These are phyloP conservation scores for Bombus sibiricus DNA, from an alignment of 1,140 invertebrate species.

Conservation along the genomic window DNA sequence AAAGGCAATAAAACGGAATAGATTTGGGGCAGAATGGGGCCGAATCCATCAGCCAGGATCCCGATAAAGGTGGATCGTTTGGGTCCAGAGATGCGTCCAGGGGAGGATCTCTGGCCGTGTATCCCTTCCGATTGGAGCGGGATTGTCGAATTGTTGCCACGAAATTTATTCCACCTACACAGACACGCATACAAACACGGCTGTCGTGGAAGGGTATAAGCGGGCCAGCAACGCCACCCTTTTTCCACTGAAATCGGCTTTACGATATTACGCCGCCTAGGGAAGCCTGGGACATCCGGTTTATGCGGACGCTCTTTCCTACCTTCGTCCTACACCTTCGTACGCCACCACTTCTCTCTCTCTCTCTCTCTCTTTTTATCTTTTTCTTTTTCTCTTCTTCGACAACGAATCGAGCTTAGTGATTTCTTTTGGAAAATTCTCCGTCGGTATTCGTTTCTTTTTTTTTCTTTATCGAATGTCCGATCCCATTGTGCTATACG, in stretches of 20 bases:
- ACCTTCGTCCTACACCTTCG: neutral
- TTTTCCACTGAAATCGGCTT: conserved; percentile 69
- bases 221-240: conserved; percentile 39
- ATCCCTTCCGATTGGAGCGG: conserved; percentile 64
- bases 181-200: conserved; percentile 42
- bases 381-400: neutral
- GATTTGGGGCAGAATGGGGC: conserved; percentile 73
- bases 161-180: conserved; percentile 73
- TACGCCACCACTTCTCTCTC: neutral
- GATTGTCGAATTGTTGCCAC: conserved; percentile 73
- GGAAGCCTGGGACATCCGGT: conserved; percentile 59
- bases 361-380: neutral
- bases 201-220: conserved; percentile 45
- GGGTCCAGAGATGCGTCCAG: conserved; percentile 53
- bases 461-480: neutral
- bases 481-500: neutral
- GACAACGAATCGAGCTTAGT: neutral
- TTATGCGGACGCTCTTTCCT: conserved; percentile 57
- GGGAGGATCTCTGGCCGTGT: conserved; percentile 37
- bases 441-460: neutral
- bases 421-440: conserved; percentile 32
- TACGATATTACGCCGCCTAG: conserved; percentile 67
- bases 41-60: conserved; percentile 72
- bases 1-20: conserved; percentile 78
- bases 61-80: conserved; percentile 73